phyloP scores from a whole-genome alignment of 2,113 vertebrate genomes.

The Silurus asotus region DNA sequence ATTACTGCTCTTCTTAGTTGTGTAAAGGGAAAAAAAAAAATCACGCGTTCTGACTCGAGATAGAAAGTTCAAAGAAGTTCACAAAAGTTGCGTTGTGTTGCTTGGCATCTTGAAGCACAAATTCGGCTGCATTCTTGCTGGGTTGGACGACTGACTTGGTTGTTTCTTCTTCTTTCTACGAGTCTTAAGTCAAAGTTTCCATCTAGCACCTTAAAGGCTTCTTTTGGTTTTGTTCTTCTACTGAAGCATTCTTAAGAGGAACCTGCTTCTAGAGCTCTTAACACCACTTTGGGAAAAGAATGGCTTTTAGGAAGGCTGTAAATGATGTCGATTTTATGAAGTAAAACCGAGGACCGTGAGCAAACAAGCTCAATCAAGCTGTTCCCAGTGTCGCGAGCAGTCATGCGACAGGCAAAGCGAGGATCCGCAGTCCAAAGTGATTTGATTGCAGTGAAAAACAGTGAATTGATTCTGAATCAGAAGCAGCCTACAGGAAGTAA shows the following conservation, averaged over 20 bases:
- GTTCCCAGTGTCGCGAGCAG: not conserved
- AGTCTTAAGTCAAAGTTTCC: not conserved
- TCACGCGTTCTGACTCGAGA: not conserved
- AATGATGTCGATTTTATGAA: not conserved
- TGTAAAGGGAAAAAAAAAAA: not conserved
- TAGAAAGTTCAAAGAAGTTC: not conserved
- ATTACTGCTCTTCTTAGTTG: not conserved
- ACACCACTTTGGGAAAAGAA: no score
- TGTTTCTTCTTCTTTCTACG: not conserved
- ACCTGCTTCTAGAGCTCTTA: not conserved
- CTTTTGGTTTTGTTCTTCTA: not conserved
- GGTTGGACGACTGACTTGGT: not conserved
- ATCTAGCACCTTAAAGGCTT: not conserved
- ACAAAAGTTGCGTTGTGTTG: not conserved
- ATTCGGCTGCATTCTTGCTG: not conserved
- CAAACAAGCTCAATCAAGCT: not conserved
- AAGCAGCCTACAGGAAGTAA: not conserved
- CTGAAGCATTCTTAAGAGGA: not conserved
- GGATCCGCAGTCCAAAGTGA: not conserved
- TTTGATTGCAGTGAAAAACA: not conserved
- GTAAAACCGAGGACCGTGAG: not conserved
- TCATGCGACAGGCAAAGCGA: not conserved
- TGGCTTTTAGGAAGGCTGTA: not conserved
- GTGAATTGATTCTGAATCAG: not conserved
- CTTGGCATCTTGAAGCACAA: not conserved